Conservation (phyloP, 2,888 invertebrate genomes). For the Andricus quercusramuli region DNA sequence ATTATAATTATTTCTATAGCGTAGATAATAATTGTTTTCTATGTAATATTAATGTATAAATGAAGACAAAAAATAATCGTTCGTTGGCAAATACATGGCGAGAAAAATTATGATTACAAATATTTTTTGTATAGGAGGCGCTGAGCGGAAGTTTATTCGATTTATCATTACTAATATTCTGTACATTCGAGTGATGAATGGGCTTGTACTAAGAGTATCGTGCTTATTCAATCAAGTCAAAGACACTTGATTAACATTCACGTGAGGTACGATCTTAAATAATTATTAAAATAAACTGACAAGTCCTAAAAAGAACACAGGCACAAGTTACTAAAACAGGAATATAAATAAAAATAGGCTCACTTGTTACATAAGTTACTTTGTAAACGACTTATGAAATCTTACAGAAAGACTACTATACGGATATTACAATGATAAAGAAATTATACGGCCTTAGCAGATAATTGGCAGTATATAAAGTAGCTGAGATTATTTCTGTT, state of each 20-base stretch:
- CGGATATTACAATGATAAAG: constrained; percentile 55
- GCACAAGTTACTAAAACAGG: constrained; percentile 23
- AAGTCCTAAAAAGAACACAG: constrained; percentile 9
- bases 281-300: constrained; percentile 21
- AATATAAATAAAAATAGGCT: constrained; percentile 37
- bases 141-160: constrained; percentile 73
- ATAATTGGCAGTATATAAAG: constrained; percentile 74
- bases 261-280: constrained; percentile 32
- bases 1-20: constrained; percentile 72
- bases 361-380: constrained; percentile 15
- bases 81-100: constrained; percentile 78
- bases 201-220: constrained; percentile 71
- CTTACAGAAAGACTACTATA: constrained; percentile 27
- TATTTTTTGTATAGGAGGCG: constrained; percentile 74
- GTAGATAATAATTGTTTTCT: constrained; percentile 73
- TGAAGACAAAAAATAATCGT: constrained; percentile 71
- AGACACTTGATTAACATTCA: constrained; percentile 13
- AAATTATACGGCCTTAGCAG: constrained; percentile 60
- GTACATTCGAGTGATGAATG: constrained; percentile 60
- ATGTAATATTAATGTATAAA: constrained; percentile 73
- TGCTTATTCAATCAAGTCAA: constrained; percentile 60
- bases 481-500: constrained; percentile 69
- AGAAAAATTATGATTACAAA: constrained; percentile 74
- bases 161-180: constrained; percentile 57
- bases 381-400: constrained; percentile 18